phyloP scores from a whole-genome alignment of 30 jellyfish, hydroid and myxozoan species.

The Aurelia sp. region DNA sequence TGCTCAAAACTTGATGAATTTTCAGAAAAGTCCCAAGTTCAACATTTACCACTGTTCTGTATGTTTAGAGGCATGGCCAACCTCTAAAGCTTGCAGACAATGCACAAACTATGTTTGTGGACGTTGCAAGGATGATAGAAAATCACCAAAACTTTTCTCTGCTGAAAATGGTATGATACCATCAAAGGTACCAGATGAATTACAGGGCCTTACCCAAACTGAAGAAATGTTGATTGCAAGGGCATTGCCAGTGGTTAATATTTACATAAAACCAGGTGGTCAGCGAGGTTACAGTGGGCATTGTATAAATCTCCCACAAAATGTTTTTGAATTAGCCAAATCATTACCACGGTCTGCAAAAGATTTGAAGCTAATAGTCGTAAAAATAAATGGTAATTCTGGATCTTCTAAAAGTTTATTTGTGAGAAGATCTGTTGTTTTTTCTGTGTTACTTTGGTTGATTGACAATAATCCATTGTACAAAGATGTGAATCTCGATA shows the following conservation, averaged over 20 bases:
- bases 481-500: conserved; percentile 8
- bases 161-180: conserved; percentile 45
- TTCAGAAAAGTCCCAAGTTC: conserved; percentile 14
- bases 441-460: conserved; percentile 23
- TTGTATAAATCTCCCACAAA: conserved; percentile 28
- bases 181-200: conserved; percentile 26
- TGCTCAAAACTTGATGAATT: conserved; percentile 32
- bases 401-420: conserved; percentile 17
- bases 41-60: conserved; percentile 27
- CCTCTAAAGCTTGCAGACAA: neutral
- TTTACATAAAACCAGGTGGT: conserved; percentile 47
- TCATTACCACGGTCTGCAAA: conserved; percentile 36
- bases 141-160: conserved; percentile 26
- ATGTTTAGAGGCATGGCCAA: conserved; percentile 46
- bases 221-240: conserved; percentile 65
- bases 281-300: conserved; percentile 52
- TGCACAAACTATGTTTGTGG: conserved; percentile 3
- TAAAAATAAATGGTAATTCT: conserved; percentile 18
- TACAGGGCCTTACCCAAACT: conserved; percentile 35
- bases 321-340: conserved; percentile 28
- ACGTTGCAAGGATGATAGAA: conserved; percentile 42
- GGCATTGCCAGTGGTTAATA: conserved; percentile 21
- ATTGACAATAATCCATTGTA: too few relatives aligned
- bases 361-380: conserved; percentile 9
- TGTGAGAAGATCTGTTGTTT: conserved; percentile 9